Percentiles rank a stretch among this genome's conserved stretches.
These are phyloP conservation scores for Pimpla rufipes DNA, from an alignment of 2,888 invertebrate species.

Conservation along the genomic window DNA sequence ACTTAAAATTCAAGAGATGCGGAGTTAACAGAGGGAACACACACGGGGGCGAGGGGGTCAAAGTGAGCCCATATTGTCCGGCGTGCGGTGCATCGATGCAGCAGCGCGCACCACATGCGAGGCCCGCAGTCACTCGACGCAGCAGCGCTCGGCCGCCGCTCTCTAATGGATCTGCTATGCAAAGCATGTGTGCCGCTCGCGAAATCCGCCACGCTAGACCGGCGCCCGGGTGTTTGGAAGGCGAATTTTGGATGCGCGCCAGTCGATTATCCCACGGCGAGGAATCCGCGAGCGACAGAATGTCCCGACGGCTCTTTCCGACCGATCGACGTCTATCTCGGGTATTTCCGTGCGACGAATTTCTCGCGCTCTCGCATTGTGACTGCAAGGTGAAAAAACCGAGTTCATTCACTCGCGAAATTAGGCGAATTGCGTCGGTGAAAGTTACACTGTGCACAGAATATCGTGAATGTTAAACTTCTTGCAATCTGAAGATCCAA, in stretches of 20 bases:
- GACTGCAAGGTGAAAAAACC: no score
- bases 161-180: constrained; percentile 46
- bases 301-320: not conserved
- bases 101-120: not conserved
- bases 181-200: constrained; percentile 36
- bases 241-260: constrained; percentile 46
- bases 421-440: no score
- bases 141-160: constrained; percentile 22
- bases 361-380: not conserved
- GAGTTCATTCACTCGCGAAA: no score
- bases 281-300: constrained; percentile 22
- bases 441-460: no score
- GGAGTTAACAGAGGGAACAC: not conserved
- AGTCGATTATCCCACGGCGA: constrained; percentile 42
- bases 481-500: no score
- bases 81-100: constrained; percentile 4
- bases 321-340: not conserved
- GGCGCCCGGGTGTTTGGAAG: constrained; percentile 25
- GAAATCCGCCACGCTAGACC: constrained; percentile 37
- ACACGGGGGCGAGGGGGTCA: not conserved
- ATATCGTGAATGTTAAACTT: no score
- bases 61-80: constrained; percentile 29
- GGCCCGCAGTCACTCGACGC: constrained; percentile 9
- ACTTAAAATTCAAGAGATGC: constrained; percentile 48
- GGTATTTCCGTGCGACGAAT: not conserved